phyloP scores from a whole-genome alignment of 2,797 vertebrate species.

The Telmatherina bonti region DNA sequence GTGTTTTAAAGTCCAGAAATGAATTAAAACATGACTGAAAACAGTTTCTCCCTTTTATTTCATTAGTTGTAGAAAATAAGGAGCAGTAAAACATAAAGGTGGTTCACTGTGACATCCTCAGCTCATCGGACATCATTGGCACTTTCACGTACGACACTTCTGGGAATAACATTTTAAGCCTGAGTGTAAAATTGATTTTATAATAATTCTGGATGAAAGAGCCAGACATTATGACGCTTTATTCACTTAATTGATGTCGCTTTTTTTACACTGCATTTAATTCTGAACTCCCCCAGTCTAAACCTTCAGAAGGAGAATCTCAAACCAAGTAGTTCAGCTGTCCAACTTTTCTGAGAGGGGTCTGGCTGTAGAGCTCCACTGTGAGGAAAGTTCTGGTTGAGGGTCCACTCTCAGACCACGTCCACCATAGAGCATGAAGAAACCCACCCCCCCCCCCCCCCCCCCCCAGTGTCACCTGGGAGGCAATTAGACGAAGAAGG shows the following conservation, averaged over 20 bases:
- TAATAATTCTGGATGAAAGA: constrained; percentile 18
- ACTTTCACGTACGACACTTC: constrained; percentile 19
- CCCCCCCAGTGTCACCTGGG: no score
- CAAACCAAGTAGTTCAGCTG: not conserved
- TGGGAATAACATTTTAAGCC: constrained; percentile 3
- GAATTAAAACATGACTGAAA: no score
- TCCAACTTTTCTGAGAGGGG: not conserved
- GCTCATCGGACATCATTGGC: not conserved
- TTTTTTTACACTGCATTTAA: constrained; percentile 2
- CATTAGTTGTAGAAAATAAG: not conserved
- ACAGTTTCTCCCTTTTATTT: not conserved
- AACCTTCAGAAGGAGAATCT: not conserved
- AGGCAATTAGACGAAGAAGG: no score
- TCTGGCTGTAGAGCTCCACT: no score
- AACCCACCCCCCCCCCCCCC: no score
- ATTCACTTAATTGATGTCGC: not conserved
- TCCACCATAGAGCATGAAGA: no score
- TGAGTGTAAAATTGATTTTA: constrained; percentile 9
- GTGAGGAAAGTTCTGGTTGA: no score
- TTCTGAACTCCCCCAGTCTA: not conserved
- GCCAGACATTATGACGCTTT: constrained; percentile 1
- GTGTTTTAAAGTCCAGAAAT: no score
- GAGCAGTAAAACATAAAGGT: not conserved
- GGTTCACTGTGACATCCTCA: constrained; percentile 1
- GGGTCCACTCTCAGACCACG: no score